Conservation (phyloP, 2,888 invertebrate genomes). For the Syrphus vitripennis region DNA sequence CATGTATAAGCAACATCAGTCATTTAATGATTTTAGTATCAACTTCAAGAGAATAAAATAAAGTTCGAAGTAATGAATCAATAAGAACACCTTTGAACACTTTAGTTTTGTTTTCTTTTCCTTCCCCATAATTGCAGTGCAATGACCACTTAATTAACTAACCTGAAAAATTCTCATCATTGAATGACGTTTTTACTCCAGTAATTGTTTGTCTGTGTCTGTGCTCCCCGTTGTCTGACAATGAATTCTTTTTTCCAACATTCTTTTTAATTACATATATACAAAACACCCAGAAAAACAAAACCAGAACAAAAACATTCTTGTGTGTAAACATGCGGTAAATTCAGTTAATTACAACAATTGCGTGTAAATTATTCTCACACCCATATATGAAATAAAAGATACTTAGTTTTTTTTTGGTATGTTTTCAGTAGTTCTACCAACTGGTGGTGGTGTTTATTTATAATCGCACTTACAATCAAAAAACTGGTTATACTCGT, state of each 20-base stretch:
- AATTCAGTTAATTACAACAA: constrained; percentile 42
- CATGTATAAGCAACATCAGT: too few species aligned
- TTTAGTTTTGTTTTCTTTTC: neutral
- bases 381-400: constrained; percentile 26
- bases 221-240: constrained; percentile 15
- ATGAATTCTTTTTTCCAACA: neutral
- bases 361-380: constrained; percentile 51
- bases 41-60: too few species aligned
- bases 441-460: constrained; percentile 3
- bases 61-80: neutral
- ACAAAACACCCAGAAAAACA: neutral
- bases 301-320: constrained; percentile 16
- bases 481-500: constrained; percentile 57
- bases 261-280: constrained; percentile 25
- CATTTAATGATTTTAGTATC: too few species aligned
- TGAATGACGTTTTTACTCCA: neutral
- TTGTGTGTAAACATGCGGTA: constrained; percentile 23
- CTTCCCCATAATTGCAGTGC: constrained; percentile 1
- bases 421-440: neutral
- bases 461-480: constrained; percentile 22
- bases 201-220: neutral
- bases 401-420: neutral
- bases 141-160: constrained; percentile 31
- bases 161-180: constrained; percentile 22
- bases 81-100: neutral